Base-by-base conservation (phyloP, 2,797 vertebrate species). In the Melanotaenia parkinsoni region DNA sequence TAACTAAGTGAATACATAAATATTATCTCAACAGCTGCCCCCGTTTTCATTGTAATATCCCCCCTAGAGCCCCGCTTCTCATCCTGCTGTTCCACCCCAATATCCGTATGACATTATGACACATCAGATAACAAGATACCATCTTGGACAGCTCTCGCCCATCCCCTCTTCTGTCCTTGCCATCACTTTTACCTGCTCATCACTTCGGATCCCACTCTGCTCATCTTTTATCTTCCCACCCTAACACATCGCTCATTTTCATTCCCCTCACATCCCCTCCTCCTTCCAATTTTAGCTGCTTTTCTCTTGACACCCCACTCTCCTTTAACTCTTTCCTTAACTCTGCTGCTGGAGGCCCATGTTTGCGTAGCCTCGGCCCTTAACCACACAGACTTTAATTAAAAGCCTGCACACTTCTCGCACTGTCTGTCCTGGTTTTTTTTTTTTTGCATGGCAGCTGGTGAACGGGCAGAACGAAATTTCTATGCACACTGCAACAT, bases 321-420 rank as follows among this genome's bases (percentile, higher is more conserved):
- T 82, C 76, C 75, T 86, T 63, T 84, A 60, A 77, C 79, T 86
- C 85, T 81, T 86, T n/a, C n/a, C 83, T 84, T 81, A 81, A 89
- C 85, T 80, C 68, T 83, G 82, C 76, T 76, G 80, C 72, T n/a
- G 76, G 91, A 90, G 88, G 89, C 89, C 90, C 73, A 33, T 93
- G 88, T 92, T 94, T 92, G 88, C 85, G 86, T 79, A 90, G 84
- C 86, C 86, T 71, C 5, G 77, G 83, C 81, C 81, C 88, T 88
- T 82, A 85, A 80, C 88, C 77, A 91, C 86, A 85, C 88, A 89
- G 75, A 77, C 83, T 88, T 90, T 92, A 90, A 94, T 93, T 92
- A 92, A 92, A 92, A 87, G 87, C 79, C 75, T 87, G 83, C 83
- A 81, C 88, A 61, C 87, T 90, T 76, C 76, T 78, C 65, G 59